These are phyloP conservation scores for Mus spretus DNA, from an alignment of 2,797 vertebrate species.

Conservation along the genomic window DNA sequence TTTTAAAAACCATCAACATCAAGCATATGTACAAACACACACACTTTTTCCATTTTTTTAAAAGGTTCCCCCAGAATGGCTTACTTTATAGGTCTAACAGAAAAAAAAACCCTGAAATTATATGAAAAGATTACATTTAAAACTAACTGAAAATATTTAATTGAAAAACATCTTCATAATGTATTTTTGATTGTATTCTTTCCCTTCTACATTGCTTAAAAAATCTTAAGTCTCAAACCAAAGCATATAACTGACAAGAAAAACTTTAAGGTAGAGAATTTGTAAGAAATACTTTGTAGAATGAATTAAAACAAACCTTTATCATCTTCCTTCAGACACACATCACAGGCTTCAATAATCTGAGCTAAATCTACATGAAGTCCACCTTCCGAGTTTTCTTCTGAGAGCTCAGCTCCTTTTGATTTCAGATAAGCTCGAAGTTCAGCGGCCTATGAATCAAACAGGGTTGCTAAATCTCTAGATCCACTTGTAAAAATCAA, in stretches of 20 bases:
- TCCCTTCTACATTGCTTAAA: neutral
- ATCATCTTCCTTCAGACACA: constrained; percentile 98
- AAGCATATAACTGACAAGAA: neutral
- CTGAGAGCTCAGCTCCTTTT: constrained; percentile 98
- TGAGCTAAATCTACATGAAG: constrained; percentile 97
- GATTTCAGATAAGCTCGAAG: constrained; percentile 96
- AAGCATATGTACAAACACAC: neutral
- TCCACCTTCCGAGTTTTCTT: constrained; percentile 97
- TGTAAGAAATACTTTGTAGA: constrained; percentile 16
- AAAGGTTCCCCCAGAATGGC: constrained; percentile 38
- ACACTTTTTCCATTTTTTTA: neutral
- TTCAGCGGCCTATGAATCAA: constrained; percentile 93
- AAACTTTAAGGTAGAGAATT: neutral
- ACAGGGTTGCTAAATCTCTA: neutral
- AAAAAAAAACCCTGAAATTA: neutral
- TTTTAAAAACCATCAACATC: constrained; percentile 42
- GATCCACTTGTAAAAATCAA: neutral
- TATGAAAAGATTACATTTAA: constrained; percentile 46
- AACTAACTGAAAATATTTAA: constrained; percentile 31
- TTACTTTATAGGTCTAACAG: constrained; percentile 30
- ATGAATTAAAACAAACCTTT: constrained; percentile 92
- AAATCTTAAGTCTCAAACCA: neutral
- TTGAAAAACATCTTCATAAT: neutral
- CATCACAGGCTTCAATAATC: constrained; percentile 97
- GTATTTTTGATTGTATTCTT: neutral